Base-by-base conservation (phyloP, 2,888 invertebrate species). In the Nipponacmea schrenckii region DNA sequence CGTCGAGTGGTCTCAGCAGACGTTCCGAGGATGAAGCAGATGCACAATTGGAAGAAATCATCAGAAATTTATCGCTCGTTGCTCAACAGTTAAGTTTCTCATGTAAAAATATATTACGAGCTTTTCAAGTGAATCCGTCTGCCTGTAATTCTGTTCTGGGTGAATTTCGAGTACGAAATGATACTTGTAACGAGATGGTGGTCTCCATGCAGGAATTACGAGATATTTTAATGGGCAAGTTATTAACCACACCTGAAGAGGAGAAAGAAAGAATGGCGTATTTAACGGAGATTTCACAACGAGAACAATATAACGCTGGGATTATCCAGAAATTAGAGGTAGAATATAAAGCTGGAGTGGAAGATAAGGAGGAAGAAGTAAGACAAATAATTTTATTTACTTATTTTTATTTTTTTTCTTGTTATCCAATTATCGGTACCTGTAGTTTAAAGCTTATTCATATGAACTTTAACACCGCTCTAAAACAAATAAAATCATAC, bases 161-260 rank as follows among this genome's bases (percentile, higher is more conserved):
- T 63, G 81, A 82, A 65, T 76, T 74, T 68, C 69, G 64, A 4
- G 67, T 77, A 24, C 73, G 80, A 67, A 69, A 79, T 8, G 31
- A 69, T 10, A 73, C 72, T 14, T 76, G 80, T 44, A 71, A 76
- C 65, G 71, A 76, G 7, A 71, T 87, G 67, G 75, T 85, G n/a
- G 67, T 31, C 4, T 77, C 79, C 64, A 74, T 88, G 80, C 79
- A 81, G 64, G 87, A 87, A 72, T 77, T 89, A 63, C 80, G 80
- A 69, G 87, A 86, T 65, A 85, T 89, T 46, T 73, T 89, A 27
- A 80, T 87, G 81, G 80, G 81, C 45, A 85, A 85, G 70, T 74
- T 89, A 64, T 81, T 89, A 71, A 88, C 87, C 26, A 88, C 88
- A 2, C 89, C 89, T 7, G 81, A 85, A 48, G 89, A 89, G 77